Conservation (phyloP, 1,140 invertebrate species). For the Mactra quadrangularis region DNA sequence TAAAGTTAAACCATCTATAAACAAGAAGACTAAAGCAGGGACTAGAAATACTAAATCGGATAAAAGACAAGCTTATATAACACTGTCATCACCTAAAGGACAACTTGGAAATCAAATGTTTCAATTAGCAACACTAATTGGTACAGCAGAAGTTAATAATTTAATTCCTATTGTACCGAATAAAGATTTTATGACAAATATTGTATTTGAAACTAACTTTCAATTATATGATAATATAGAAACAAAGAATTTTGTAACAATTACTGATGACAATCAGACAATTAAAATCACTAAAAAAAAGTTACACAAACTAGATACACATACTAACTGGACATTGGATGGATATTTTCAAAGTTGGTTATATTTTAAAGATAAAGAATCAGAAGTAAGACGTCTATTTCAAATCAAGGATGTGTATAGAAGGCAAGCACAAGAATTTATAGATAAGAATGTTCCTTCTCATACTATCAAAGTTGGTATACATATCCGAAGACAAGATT, state of each 20-base stretch:
- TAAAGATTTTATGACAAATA: background rate
- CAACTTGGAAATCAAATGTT: slow-evolving; percentile 67
- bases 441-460: background rate
- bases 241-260: background rate
- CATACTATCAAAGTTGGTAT: slow-evolving; percentile 43
- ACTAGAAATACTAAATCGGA: background rate
- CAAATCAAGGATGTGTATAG: slow-evolving; percentile 50
- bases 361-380: slow-evolving; percentile 65
- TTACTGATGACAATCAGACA: slow-evolving; percentile 1
- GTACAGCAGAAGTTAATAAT: slow-evolving; percentile 53
- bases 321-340: slow-evolving; percentile 52
- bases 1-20: background rate
- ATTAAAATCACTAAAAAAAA: background rate
- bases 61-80: slow-evolving; percentile 11
- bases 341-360: slow-evolving; percentile 70
- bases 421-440: slow-evolving; percentile 40
- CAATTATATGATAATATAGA: background rate
- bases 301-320: background rate
- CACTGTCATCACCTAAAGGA: slow-evolving; percentile 41
- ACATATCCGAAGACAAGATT: slow-evolving; percentile 61
- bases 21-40: background rate
- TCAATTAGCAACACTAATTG: slow-evolving; percentile 62
- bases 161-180: slow-evolving; percentile 38
- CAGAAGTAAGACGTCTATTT: slow-evolving; percentile 63
- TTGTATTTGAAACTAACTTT: slow-evolving; percentile 13